These are phyloP conservation scores for Pelecanus crispus DNA, from an alignment of 2,113 vertebrate genomes.

Conservation along the genomic window DNA sequence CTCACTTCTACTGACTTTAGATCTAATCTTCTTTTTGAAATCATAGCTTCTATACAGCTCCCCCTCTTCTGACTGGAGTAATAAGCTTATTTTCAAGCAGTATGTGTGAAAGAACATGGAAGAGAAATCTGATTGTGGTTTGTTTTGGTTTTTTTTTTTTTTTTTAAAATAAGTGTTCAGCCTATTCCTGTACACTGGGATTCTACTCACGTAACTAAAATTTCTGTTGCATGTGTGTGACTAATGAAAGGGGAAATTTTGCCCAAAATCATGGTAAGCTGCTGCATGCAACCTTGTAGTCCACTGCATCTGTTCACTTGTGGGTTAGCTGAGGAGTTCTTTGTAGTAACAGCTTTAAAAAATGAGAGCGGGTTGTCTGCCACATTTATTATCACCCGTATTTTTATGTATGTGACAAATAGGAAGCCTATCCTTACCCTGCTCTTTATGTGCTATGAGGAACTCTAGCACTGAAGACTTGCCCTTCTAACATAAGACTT, in stretches of 20 bases:
- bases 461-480: not conserved
- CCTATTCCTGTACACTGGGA: not conserved
- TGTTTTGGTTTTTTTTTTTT: not conserved
- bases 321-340: not conserved
- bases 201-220: not conserved
- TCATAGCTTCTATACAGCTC: not conserved
- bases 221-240: not conserved
- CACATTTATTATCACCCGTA: not conserved
- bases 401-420: not conserved
- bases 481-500: not conserved
- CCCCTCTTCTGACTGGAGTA: not conserved
- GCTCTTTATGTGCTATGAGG: not conserved
- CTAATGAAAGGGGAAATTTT: not conserved
- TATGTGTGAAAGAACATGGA: not conserved
- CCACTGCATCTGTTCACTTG: rapidly evolving
- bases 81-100: not conserved
- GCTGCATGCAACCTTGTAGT: not conserved
- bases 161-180: not conserved
- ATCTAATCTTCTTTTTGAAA: not conserved
- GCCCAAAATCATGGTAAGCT: not conserved
- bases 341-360: not conserved
- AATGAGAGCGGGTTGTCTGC: not conserved
- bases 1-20: not conserved
- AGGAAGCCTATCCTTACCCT: not conserved
- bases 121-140: not conserved